Evolutionary conservation across 2,888 invertebrate species (phyloP).

Genomic region (Sminthurides aquaticus): DNA sequence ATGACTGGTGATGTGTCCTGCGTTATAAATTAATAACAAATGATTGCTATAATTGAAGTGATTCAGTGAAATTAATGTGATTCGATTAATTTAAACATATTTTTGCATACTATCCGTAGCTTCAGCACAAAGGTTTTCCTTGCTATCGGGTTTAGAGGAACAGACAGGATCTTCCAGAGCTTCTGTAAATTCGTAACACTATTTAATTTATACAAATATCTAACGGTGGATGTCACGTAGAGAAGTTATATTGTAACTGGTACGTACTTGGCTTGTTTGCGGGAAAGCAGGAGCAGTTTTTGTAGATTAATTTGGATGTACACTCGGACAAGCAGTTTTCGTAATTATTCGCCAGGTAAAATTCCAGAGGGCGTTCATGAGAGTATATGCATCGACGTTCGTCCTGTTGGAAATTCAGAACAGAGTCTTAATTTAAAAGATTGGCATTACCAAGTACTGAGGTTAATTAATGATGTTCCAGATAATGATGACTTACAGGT

Average conservation of each 20-base stretch:
- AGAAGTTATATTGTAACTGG: not conserved
- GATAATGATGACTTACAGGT: conserved; percentile 2
- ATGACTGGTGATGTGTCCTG: not conserved
- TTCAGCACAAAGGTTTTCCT: not conserved
- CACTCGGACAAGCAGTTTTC: not conserved
- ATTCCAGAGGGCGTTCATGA: not conserved
- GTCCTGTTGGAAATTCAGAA: not conserved
- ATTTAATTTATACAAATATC: not conserved
- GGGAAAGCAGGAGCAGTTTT: not conserved
- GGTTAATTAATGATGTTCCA: too few species aligned
- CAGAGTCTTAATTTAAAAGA: not conserved
- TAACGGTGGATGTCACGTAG: too few species aligned
- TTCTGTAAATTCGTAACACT: not conserved
- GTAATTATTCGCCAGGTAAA: not conserved
- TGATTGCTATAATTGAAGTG: too few species aligned
- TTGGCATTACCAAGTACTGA: too few species aligned
- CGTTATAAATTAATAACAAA: not conserved
- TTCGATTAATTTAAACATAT: too few species aligned
- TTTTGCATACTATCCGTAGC: not conserved
- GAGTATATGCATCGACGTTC: not conserved
- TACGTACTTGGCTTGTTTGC: not conserved
- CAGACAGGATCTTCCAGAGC: not conserved
- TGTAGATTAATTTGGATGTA: not conserved
- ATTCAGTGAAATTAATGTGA: too few species aligned
- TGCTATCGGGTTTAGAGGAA: not conserved